Conservation (phyloP, 2,797 vertebrate species). For the Selene dorsalis region DNA sequence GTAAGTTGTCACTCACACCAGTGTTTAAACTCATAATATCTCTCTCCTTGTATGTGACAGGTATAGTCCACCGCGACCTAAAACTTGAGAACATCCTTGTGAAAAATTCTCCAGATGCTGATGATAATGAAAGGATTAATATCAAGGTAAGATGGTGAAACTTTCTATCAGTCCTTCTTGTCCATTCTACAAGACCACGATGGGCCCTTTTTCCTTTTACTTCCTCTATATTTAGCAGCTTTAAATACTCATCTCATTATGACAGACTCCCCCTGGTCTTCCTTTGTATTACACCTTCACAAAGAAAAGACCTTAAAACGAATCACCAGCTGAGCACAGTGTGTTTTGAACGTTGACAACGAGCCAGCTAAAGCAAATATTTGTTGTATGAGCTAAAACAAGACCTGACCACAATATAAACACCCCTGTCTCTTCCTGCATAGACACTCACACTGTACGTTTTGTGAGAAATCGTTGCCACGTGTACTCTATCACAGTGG, state of each 20-base stretch:
- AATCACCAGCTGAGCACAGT: constrained; percentile 66
- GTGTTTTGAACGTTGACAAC: constrained; percentile 58
- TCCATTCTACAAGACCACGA: constrained; percentile 43
- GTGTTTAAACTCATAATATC: background rate
- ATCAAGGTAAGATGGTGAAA: constrained; percentile 87
- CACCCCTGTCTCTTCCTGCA: background rate
- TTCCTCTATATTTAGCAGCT: constrained; percentile 54
- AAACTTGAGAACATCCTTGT: constrained; percentile 95
- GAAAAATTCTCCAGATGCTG: constrained; percentile 85
- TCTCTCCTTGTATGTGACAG: constrained; percentile 74
- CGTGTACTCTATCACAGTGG: constrained; percentile 59
- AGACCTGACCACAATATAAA: constrained; percentile 57
- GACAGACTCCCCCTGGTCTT: constrained; percentile 61
- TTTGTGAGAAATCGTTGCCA: constrained; percentile 57
- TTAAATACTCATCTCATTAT: constrained; percentile 75
- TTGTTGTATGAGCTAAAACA: constrained; percentile 64
- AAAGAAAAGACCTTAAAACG: constrained; percentile 70
- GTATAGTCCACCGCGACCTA: constrained; percentile 89
- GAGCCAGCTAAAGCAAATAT: constrained; percentile 62
- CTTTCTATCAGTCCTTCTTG: constrained; percentile 43
- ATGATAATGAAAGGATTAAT: constrained; percentile 84
- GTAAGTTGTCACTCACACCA: background rate
- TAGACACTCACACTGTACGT: constrained; percentile 29
- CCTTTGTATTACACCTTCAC: constrained; percentile 58
- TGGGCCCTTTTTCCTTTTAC: constrained; percentile 36